Evolutionary conservation across 2,888 invertebrate species (phyloP).

Genomic region (Trissolcus japonicus): DNA sequence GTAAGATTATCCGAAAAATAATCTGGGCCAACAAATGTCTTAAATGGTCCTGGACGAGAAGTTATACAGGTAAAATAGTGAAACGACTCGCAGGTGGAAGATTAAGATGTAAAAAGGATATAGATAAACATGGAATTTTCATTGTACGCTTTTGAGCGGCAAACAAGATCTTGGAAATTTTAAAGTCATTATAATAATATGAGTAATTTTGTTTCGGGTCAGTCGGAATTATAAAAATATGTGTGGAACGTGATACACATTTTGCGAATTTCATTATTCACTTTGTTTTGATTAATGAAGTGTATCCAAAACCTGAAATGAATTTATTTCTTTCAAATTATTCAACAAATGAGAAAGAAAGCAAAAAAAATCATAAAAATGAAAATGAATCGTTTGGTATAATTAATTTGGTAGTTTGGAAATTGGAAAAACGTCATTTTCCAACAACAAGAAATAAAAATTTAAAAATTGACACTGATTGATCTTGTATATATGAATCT

Average conservation of each 20-base stretch:
- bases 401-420: too few species aligned
- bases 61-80: slow-evolving; percentile 6
- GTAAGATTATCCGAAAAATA: slow-evolving; percentile 4
- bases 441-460: too few species aligned
- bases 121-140: slow-evolving; percentile 2
- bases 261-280: not conserved
- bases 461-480: too few species aligned
- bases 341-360: too few species aligned
- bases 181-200: not conserved
- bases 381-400: too few species aligned
- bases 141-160: not conserved
- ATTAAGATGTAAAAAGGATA: slow-evolving; percentile 2
- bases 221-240: not conserved
- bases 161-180: slow-evolving; percentile 6
- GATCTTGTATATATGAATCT: too few species aligned
- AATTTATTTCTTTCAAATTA: too few species aligned
- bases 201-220: not conserved
- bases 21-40: not conserved
- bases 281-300: too few species aligned
- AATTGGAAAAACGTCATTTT: too few species aligned
- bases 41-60: slow-evolving; percentile 1
- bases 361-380: too few species aligned
- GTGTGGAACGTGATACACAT: not conserved
- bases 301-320: too few species aligned
- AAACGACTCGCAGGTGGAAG: slow-evolving; percentile 11